phyloP scores from a whole-genome alignment of 1,140 invertebrate genomes.

The Holcopasites calliopsidis region DNA sequence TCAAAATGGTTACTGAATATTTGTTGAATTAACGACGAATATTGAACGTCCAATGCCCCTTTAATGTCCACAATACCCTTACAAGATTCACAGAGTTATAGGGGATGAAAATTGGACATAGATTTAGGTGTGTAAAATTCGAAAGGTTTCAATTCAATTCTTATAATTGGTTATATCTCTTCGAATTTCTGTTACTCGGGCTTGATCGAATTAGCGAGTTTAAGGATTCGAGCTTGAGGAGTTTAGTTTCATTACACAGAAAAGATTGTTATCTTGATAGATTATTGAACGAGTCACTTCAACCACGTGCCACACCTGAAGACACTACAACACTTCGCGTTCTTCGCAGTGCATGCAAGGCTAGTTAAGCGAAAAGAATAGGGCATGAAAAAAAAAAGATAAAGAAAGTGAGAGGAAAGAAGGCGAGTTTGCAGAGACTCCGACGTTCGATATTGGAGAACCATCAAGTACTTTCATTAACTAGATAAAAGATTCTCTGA shows the following conservation, averaged over 20 bases:
- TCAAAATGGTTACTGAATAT: no score
- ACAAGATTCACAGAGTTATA: no score
- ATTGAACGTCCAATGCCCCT: no score
- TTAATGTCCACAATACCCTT: no score
- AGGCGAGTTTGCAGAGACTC: slow-evolving; percentile 51
- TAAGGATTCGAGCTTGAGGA: not conserved
- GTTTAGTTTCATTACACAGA: not conserved
- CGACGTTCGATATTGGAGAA: slow-evolving; percentile 58
- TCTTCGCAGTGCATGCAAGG: slow-evolving; percentile 51
- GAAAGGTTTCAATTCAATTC: not conserved
- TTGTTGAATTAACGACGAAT: no score
- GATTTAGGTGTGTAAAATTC: no score
- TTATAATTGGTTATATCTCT: no score
- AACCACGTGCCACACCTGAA: slow-evolving; percentile 16
- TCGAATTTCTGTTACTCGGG: not conserved
- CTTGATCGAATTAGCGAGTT: not conserved
- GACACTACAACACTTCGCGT: slow-evolving; percentile 48
- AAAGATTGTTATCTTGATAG: no score
- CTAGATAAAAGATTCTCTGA: no score
- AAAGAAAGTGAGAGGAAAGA: slow-evolving; percentile 48
- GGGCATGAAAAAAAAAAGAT: slow-evolving; percentile 33
- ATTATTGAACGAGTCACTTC: slow-evolving; percentile 7
- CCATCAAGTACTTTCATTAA: no score
- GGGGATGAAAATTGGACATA: no score
- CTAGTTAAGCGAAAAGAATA: slow-evolving; percentile 47